Base-by-base conservation (phyloP, 1,140 invertebrate genomes). In the Calephelis nemesis region DNA sequence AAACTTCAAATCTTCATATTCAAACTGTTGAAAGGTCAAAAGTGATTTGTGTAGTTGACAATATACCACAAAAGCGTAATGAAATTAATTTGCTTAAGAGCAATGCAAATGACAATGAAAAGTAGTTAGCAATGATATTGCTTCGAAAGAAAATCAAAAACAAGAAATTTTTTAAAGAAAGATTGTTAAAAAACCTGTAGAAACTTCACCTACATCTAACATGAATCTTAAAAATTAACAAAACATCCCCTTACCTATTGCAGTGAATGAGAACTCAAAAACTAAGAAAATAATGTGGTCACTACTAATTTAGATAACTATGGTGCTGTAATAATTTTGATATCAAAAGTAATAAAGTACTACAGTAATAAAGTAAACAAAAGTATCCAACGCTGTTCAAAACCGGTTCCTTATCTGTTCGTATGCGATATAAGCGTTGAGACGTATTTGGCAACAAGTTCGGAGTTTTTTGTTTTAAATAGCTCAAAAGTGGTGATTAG, bases 191-290 rank as follows among this genome's bases (percentile, higher is more conserved):
- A 60, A 40, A 39, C 39, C 39, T 4, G 8, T 40, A 7, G 39
- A 60, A 10, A 42, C 39, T 42, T 30, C 12, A 7, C 11, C 7
- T n/a, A 39, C 39, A 60, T 60, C 39, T 9, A 13, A 60, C n/a
- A 13, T 42, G 7, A 60, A n/a, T 42, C 7, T 40, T 8, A 75
- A 73, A 47, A 73, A 72, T 62, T 66, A 68, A 47, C 73, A 76
- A 66, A 78, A 77, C 50, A 63, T 82, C 6, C 75, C 77, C 7
- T 50, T 84, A 52, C 68, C 74, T 10, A 78, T 82, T 62, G 76
- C 74, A 13, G 40, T 81, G 47, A 77, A 73, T 63, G 76, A 72
- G 64, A 54, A 58, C 50, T n/a, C 19, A 50, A 65, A 70, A 49
- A 68, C 47, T 63, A 48, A 70, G 6, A 67, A 47, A 63, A 48